Base-by-base conservation (phyloP, 2,888 invertebrate genomes). In the Halictus quadricinctus region DNA sequence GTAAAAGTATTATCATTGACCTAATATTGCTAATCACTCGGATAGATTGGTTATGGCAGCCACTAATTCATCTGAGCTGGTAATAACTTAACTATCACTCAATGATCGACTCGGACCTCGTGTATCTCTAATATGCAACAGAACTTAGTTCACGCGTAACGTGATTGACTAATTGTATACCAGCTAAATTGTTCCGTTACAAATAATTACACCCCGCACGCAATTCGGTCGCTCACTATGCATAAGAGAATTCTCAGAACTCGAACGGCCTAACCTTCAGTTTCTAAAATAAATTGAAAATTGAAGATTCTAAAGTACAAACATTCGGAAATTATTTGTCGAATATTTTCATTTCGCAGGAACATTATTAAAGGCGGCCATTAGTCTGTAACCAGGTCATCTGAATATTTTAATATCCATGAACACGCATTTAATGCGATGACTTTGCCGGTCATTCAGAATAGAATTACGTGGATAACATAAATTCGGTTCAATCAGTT, bases 121-220 rank as follows among this genome's bases (percentile, higher is more conserved):
- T n/a, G 12, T 43, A 70, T 70, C 64, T 25, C 64, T 76, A 46
- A 76, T 64, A 54, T 54, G 43, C 64, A 46, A 72, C 74, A 58
- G 64, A 75, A 54, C 80, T 70, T 70, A 15, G 58, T 72, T 72
- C 46, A 72, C 25, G 21, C 36, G 78, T 70, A 25, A 58, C 15
- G 10, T 78, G 72, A 78, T 78, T 72, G 29, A 46, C 43, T 76
- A 76, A 76, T 76, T 76, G 64, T 43, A 70, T 43, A 58, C 41
- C 46, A 70, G 41, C 46, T 78, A 46, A 84, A 84, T 79, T 64
- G 41, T 15, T 60, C 25, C 50, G 50, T 74, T 60, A 79, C 54
- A 41, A 41, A 29, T 72, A 41, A 84, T 84, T 79, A 80, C 60
- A 48, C 69, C 69, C 54, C 60, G 60, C 76, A 76, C 79, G 79